Conservation (phyloP, 1,140 invertebrate species). For the Bombus sibiricus region DNA sequence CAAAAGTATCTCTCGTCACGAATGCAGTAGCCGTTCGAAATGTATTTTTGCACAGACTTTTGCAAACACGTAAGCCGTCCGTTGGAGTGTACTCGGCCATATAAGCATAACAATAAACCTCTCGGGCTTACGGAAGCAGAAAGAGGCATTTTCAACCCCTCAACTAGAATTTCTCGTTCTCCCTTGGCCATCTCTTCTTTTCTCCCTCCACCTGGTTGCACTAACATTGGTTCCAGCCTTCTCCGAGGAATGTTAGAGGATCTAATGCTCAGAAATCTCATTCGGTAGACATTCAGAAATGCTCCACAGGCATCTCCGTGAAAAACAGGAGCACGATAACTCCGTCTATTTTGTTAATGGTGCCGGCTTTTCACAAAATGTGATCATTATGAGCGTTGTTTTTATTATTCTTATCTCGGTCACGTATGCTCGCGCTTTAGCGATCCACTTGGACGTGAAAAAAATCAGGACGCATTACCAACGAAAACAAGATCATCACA, state of each 20-base stretch:
- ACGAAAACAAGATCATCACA: background rate
- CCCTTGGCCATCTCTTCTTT: conserved; percentile 1
- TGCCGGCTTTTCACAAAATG: background rate
- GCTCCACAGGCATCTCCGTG: no score
- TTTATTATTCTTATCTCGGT: conserved; percentile 20
- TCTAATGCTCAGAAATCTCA: conserved; percentile 36
- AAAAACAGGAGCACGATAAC: background rate
- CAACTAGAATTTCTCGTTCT: conserved; percentile 31
- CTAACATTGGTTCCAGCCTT: conserved; percentile 9
- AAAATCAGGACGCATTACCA: background rate
- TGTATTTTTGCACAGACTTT: conserved; percentile 15
- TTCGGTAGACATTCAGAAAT: background rate
- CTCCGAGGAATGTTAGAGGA: background rate
- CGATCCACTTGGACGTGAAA: background rate
- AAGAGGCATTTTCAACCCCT: conserved; percentile 57
- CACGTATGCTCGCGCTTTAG: background rate
- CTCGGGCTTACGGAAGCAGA: conserved; percentile 51
- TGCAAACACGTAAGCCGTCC: conserved; percentile 17
- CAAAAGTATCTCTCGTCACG: background rate
- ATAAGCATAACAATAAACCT: conserved; percentile 69
- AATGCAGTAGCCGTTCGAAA: conserved; percentile 5
- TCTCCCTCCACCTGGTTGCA: background rate
- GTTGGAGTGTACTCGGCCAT: conserved; percentile 33
- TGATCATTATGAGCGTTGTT: conserved; percentile 19
- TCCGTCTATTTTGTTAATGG: conserved; percentile 27